Evolutionary conservation across 2,888 invertebrate species (phyloP).

Genomic region (Andrena bucephala): DNA sequence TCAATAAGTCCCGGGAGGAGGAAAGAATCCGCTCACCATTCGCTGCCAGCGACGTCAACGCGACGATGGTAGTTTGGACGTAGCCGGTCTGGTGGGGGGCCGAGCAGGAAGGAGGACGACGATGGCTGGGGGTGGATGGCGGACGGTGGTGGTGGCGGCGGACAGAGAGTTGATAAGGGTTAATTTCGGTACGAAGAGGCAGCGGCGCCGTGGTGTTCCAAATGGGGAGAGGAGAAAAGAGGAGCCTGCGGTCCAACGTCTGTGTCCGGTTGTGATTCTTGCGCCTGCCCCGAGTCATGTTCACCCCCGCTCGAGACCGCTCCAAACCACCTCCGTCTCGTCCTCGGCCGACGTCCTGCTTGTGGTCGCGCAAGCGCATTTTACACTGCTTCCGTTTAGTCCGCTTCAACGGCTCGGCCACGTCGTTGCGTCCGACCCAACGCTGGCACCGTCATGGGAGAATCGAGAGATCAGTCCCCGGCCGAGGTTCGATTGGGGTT

Average conservation of each 20-base stretch:
- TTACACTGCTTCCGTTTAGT: constrained; percentile 69
- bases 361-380: constrained; percentile 76
- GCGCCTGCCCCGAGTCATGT: constrained; percentile 76
- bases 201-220: constrained; percentile 60
- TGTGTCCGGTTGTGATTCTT: constrained; percentile 81
- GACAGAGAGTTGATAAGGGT: constrained; percentile 85
- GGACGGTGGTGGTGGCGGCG: constrained; percentile 50
- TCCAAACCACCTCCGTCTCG: constrained; percentile 47
- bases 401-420: constrained; percentile 68
- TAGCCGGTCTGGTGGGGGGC: constrained; percentile 45
- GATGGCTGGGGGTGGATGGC: constrained; percentile 52
- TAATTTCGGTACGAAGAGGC: constrained; percentile 84
- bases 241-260: constrained; percentile 67
- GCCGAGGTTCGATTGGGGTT: constrained; percentile 37
- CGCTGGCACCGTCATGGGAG: constrained; percentile 48
- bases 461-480: constrained; percentile 22
- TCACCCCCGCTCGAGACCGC: constrained; percentile 59
- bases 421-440: constrained; percentile 67
- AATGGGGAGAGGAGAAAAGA: constrained; percentile 50
- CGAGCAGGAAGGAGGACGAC: constrained; percentile 43
- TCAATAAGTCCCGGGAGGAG: constrained; percentile 83
- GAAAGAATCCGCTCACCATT: constrained; percentile 81
- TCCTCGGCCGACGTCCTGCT: constrained; percentile 59
- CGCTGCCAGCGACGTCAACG: constrained; percentile 74
- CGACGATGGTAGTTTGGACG: constrained; percentile 59